Evolutionary conservation across 2,888 invertebrate species (phyloP), one percentile per base, ranked within the genome.

Genomic region (Odontocolon sp.): DNA sequence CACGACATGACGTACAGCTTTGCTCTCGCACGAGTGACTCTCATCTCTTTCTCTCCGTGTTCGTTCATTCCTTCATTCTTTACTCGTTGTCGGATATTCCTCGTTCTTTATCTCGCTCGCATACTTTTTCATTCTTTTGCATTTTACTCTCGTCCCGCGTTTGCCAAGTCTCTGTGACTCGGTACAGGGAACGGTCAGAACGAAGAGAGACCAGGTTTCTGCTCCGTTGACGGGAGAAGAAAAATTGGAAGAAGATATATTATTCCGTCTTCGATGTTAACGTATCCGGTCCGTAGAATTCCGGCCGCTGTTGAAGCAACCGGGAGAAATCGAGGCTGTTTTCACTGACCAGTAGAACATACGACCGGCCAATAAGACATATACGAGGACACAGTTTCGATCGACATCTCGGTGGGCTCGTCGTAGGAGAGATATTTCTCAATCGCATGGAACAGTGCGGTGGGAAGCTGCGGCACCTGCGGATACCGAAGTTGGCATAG

Each of bases 1-100:
- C 77, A 67, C 81, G 86, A 84, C 85, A 84, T 86, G 86, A 86
- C 84, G 81, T 83, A 84, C 82, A 83, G 81, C 86, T 83, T 83
- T 84, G 83, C 74, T 75, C 79, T 78, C 81, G 76, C 77, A 74
- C 73, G 75, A 78, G 73, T 79, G 73, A 80, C 70, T 77, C 81
- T 56, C n/a, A 75, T 79, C 80, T 74, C 68, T 63, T 68, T 74
- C 45, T 28, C 63, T 56, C 47, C 54, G 56, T 47, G 21, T 47
- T 16, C 47, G 63, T 14, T 45, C 61, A 54, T n/a, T n/a, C n/a
- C n/a, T 36, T 63, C 23, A 54, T 54, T 63, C 45, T 70, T 45
- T 45, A 23, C 18, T 40, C 5, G 11, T 52, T 11, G 31, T 38
- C 67, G 8, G 67, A 9, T 26, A 54, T 18, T n/a, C 28, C 33